These are phyloP conservation scores for Calephelis perditalis DNA, from an alignment of 2,888 invertebrate genomes.

Conservation along the genomic window DNA sequence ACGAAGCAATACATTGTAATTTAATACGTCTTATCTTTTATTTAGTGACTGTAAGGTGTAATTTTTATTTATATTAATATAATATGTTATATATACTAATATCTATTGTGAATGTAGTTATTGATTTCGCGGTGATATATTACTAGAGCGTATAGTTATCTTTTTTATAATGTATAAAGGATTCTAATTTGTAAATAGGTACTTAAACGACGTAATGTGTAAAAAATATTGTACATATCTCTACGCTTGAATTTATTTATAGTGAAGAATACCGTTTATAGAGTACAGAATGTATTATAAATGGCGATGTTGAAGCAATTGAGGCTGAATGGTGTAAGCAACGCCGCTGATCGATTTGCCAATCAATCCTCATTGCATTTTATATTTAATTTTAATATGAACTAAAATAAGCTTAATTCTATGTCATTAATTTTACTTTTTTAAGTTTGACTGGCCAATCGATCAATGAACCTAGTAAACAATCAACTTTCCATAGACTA, in stretches of 20 bases:
- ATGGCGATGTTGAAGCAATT: constrained; percentile 26
- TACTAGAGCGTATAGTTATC: constrained; percentile 69
- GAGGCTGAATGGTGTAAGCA: constrained; percentile 26
- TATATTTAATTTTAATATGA: constrained; percentile 11
- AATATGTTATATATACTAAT: constrained; percentile 54
- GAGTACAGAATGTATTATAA: constrained; percentile 43
- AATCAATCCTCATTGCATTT: constrained; percentile 7
- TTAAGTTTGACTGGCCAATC: constrained; percentile 9
- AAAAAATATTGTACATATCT: constrained; percentile 78
- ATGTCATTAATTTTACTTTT: constrained; percentile 10
- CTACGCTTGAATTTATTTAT: constrained; percentile 76
- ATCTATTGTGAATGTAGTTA: constrained; percentile 75
- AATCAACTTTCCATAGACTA: constrained; percentile 32
- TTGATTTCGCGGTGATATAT: constrained; percentile 77
- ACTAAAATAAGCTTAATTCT: constrained; percentile 14
- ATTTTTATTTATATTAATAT: constrained; percentile 56
- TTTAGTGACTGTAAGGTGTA: constrained; percentile 70
- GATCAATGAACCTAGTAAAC: constrained; percentile 21
- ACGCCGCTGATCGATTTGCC: constrained; percentile 23
- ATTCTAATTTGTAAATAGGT: constrained; percentile 78
- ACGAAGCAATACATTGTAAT: constrained; percentile 88
- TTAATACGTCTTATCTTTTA: constrained; percentile 79
- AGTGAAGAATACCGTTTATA: constrained; percentile 59
- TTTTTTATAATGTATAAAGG: constrained; percentile 76
- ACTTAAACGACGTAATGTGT: constrained; percentile 73